Percentiles rank a stretch among this genome's conserved stretches.
phyloP scores from a whole-genome alignment of 2,888 invertebrate genomes.

The Molorchus minor region DNA sequence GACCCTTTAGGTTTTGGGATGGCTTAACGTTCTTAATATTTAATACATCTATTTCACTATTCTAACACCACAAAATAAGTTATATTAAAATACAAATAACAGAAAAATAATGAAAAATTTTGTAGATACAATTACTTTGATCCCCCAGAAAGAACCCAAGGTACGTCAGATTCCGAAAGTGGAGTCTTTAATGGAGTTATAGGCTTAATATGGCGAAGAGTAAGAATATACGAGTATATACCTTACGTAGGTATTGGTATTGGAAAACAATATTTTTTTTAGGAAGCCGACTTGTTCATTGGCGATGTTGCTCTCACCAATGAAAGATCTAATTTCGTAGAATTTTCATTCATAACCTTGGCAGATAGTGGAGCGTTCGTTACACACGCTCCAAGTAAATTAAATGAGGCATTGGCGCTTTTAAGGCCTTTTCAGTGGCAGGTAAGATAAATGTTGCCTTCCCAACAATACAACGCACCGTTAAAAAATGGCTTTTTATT shows the following conservation, averaged over 20 bases:
- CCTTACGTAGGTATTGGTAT: no score
- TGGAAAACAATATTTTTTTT: no score
- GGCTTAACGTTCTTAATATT: no score
- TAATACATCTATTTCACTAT: no score
- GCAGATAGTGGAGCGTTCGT: conserved; percentile 82
- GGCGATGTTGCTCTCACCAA: conserved; percentile 80
- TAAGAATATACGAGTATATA: conserved; percentile 51
- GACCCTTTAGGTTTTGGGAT: no score
- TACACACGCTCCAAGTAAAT: conserved; percentile 76
- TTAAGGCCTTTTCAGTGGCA: conserved; percentile 78
- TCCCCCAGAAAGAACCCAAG: conserved; percentile 78
- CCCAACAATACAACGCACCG: no score
- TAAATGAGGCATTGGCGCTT: conserved; percentile 78
- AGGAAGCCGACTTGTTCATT: conserved; percentile 78
- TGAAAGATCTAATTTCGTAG: conserved; percentile 76
- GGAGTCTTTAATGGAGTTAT: conserved; percentile 77
- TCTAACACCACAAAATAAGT: no score
- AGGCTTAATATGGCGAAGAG: conserved; percentile 75
- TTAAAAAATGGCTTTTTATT: no score
- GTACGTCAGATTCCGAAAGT: conserved; percentile 70
- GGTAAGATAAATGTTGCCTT: conserved; percentile 63
- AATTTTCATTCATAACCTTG: conserved; percentile 79
- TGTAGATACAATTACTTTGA: conserved; percentile 74
- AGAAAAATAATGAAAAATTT: no score
- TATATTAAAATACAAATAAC: no score